Evolutionary conservation across 2,113 vertebrate species (phyloP), one percentile per base, ranked within the genome.

Genomic region (human (Homo sapiens)): DNA sequence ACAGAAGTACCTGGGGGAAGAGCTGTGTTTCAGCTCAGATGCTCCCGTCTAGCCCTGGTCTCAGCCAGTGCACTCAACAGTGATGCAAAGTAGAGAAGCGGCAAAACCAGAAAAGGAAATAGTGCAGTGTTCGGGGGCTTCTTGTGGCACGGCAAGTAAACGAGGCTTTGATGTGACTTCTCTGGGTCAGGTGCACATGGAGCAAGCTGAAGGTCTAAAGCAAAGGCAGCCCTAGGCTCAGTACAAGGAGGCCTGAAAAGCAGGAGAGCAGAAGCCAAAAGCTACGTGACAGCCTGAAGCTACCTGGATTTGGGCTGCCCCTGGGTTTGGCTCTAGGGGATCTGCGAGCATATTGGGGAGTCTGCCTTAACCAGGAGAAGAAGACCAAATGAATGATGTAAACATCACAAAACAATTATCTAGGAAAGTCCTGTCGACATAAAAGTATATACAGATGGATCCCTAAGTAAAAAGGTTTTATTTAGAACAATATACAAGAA

Each of bases 1-100:
- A 78, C 8, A 48, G 7, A 18, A 22, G 7, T 23, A 38, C 16
- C 6, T 40, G 23, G n/a, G 13, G 12, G n/a, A 3, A n/a, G 14
- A 82, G 55, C 55, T 9, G 7, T 40, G n/a, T 82, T 82, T 38
- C n/a, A 59, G 75, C 45, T 50, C 75, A n/a, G 12, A 50, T 27
- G 35, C 23, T 27, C 27, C 22, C 6, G 0, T 27, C n/a, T 17
- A 18, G 7, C n/a, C 52, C 22, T 40, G 0, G 8, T 40, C n/a
- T 38, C 27, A 48, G 38, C 4, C n/a, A 17, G 23, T 40, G 4
- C 1, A 1, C 59, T 59, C 27, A 14, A 82, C 6, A 2, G 1
- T 27, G 8, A 40, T 27, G 23, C 55, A 40, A 59, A 17, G 80
- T 59, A 25, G n/a, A 59, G 38, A 14, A 40, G 22, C 25, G 16